Evolutionary conservation across 2,113 vertebrate genomes (phyloP), one percentile per base, ranked within the genome.

Genomic region (Syrmaticus mikado): DNA sequence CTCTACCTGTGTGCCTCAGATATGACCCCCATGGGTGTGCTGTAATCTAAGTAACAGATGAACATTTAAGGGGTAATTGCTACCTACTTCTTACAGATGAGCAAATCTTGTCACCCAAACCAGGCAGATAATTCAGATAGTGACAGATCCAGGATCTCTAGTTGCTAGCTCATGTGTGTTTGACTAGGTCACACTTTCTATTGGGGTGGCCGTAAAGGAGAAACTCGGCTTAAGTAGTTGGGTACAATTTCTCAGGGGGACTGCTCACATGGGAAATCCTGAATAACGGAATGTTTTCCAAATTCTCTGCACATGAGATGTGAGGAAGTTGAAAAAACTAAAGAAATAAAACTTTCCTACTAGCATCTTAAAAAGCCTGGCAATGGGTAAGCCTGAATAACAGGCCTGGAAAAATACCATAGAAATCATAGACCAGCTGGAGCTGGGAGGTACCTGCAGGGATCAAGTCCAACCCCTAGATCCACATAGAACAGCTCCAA

Each of bases 261-360:
- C 46, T 68, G 61, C 38, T 65, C 21, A 15, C 65, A 87, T 25
- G 32, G 28, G 46, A 82, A 34, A 72, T 55, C 78, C 58, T 40
- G 13, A 1, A 4, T 58, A 50, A 66, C 27, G 24, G 7, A 0
- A 0, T 16, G 11, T 52, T 75, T 30, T 85, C 21, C 43, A 79
- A 13, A 30, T 61, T 78, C 30, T 82, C 45, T 52, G 27, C 13
- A 55, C 32, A 34, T 65, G 46, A 60, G n/a, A 71, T 78, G 43
- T 52, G 43, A 28, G 13, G 66, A 67, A 50, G 46, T 6, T 77
- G 83, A 41, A 86, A 92, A 92, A 66, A 16, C 45, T 64, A 25
- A 38, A 65, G 58, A 70, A 67, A 34, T 41, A 41, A 41, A 65
- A 11, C 66, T 72, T 87, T 62, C 15, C 45, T 57, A 2, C 25